Evolutionary conservation across 2,888 invertebrate species (phyloP), one percentile per base, ranked within the genome.

Genomic region (Drosophila ochracea): DNA sequence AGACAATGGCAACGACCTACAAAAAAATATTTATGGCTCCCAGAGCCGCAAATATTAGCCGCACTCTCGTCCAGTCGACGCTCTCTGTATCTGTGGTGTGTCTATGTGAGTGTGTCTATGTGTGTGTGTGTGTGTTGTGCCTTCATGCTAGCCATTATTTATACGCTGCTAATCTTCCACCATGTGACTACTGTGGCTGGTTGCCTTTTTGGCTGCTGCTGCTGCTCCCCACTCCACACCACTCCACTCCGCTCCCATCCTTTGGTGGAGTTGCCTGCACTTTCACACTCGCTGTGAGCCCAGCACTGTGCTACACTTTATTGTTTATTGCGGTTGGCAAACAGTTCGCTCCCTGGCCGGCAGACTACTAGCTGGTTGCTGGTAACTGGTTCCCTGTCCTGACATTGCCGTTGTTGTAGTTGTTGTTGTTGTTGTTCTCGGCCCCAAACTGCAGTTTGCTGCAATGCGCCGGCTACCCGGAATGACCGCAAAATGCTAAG

Each of bases 281-380:
- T 79, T 79, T 79, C 68, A 69, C 78, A 79, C 83, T 76, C 64
- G 61, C 52, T 49, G 69, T 60, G 68, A 62, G 77, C 69, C 64
- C 71, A 71, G 72, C 54, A 52, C 68, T 73, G 57, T 72, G 89
- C 79, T 71, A 84, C 84, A 89, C 82, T 87, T 87, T 87, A 87
- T 89, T 86, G 87, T 87, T 89, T 87, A 89, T 87, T 82, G 87
- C 80, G 84, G 84, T 84, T 82, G 73, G 82, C 74, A 68, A 74
- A 69, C 79, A 75, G 75, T 65, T 79, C 66, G 61, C 58, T 79
- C 83, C 83, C 79, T 59, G 59, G 30, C 66, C 77, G 78, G 62
- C 66, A 60, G 62, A 31, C 31, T 54, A 65, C 31, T n/a, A 39
- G 31, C 39, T 52, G 52, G 16, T 43, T 37, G 25, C 2, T 54